Conservation (phyloP, 2,797 vertebrate genomes). For the Syndactyla subalaris region DNA sequence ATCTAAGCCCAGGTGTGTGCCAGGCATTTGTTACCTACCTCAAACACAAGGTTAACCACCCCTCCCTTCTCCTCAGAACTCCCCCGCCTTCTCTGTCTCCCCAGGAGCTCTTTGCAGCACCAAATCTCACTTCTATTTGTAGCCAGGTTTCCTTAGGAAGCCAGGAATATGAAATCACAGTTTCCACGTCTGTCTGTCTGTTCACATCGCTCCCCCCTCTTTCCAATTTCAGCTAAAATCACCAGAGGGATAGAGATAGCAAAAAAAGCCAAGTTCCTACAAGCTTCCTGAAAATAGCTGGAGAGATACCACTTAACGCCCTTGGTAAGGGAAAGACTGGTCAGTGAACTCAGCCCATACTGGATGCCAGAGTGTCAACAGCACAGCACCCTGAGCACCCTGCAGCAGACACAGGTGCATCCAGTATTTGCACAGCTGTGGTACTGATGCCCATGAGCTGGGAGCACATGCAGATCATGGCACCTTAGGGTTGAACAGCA, state of each 20-base stretch:
- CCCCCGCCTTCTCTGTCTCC: not conserved
- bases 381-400: not conserved
- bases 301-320: not conserved
- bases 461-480: not conserved
- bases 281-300: not conserved
- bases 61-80: not conserved
- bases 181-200: constrained; percentile 31
- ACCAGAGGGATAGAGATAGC: not conserved
- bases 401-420: not conserved
- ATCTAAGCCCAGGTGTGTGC: not conserved
- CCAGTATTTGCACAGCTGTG: not conserved
- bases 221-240: not conserved
- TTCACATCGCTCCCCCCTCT: not conserved
- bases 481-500: not conserved
- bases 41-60: not conserved
- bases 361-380: not conserved
- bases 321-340: not conserved
- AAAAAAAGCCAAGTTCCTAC: not conserved
- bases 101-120: not conserved
- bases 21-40: not conserved
- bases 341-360: not conserved
- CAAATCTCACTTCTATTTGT: constrained; percentile 19
- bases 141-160: constrained; percentile 48
- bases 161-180: constrained; percentile 36
- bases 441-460: not conserved